Evolutionary conservation across 2,888 invertebrate genomes (phyloP), one percentile per base, ranked within the genome.

Genomic region (Sipha maydis): DNA sequence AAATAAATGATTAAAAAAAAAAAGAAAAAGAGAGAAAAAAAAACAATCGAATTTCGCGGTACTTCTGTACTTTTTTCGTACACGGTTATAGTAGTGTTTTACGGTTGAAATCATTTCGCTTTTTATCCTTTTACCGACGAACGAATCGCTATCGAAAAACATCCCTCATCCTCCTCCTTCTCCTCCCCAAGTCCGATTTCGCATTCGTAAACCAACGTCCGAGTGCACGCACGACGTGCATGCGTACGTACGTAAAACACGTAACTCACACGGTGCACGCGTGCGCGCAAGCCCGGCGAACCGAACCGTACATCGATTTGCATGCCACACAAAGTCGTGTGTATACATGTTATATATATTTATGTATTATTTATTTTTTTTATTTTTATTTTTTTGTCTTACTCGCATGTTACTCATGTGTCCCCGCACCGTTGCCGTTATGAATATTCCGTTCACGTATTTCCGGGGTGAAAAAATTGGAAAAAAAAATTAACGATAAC

Each of bases 131-230:
- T 8, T 14, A 0, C 25, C 11, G 1, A 0, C 8, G 11, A 38
- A 67, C 75, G 38, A 84, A 76, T 76, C 76, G 41, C 41, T 67
- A 41, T 76, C 41, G 84, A 67, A 84, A 67, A 76, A 76, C 75
- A 8, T 69, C 69, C 25, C 25, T 41, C 41, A 7, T 19, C 25
- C 8, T 25, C 67, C 8, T 25, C 67, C n/a, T 7, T 19, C 61
- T 76, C 14, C 4, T 3, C 56, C 84, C 14, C 9, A 41, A 76
- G 84, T 84, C 84, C 84, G 61, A 84, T 76, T 84, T 76, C 61
- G 76, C 61, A 84, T 84, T 84, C 84, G 38, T 61, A 76, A 76
- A 25, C 41, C 76, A 76, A 75, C 61, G 84, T 84, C 84, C 84
- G 11, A 38, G 75, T 84, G n/a, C 61, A 75, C 75, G 56, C 71